Percentiles rank a stretch among this genome's conserved stretches.
Evolutionary conservation across 2,888 invertebrate genomes (phyloP).

Genomic region (Ophraella communa): DNA sequence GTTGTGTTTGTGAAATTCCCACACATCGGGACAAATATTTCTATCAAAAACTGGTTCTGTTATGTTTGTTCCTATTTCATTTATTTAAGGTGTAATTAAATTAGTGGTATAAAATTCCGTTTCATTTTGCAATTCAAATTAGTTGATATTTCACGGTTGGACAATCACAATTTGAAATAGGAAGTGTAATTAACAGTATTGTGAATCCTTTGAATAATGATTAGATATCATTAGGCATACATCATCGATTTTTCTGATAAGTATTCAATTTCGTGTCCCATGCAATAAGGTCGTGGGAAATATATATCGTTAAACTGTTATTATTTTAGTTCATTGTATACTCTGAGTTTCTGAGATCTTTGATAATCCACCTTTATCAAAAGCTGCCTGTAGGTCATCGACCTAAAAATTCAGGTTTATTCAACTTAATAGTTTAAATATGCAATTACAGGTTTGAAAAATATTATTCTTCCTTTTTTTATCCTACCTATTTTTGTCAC

Average conservation of each 20-base stretch:
- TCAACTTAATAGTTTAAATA: too few species aligned
- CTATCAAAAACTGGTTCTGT: background rate
- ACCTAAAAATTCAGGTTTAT: too few species aligned
- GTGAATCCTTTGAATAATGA: background rate
- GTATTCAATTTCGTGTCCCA: background rate
- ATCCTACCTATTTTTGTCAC: too few species aligned
- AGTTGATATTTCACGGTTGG: background rate
- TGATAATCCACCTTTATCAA: too few species aligned
- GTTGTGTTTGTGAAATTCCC: background rate
- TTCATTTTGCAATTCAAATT: background rate
- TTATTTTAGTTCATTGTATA: too few species aligned
- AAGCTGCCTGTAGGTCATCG: too few species aligned
- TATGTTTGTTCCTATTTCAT: background rate
- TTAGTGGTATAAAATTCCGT: background rate
- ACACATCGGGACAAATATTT: background rate
- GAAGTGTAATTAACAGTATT: slow-evolving; percentile 1
- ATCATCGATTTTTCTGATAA: background rate
- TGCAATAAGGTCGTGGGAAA: background rate
- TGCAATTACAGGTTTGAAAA: too few species aligned
- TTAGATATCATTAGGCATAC: background rate
- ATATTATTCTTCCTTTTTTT: too few species aligned
- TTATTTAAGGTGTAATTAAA: background rate
- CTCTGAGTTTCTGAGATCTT: too few species aligned
- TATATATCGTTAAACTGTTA: too few species aligned
- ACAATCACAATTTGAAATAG: background rate